Evolutionary conservation across 2,888 invertebrate species (phyloP), one percentile per base, ranked within the genome.

Genomic region (Nudaria mundana): DNA sequence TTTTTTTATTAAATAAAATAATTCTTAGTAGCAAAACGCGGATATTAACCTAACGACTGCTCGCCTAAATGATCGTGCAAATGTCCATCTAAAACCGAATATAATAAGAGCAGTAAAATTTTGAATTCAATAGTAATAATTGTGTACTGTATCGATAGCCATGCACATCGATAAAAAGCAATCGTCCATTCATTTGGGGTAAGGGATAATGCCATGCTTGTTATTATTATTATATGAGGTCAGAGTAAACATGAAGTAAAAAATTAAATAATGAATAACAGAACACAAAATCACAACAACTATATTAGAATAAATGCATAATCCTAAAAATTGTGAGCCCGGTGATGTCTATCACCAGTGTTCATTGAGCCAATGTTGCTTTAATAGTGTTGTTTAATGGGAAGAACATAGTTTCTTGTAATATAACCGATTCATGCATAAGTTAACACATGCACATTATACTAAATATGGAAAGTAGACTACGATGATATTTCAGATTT

Each of bases 131-230:
- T 64, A 68, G 62, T 56, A 46, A 53, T 59, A 59, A 64, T 52
- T 65, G 60, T 67, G 66, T 70, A 51, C 64, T 39, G 63, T 65
- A 81, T 64, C 68, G 70, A 76, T 68, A 82, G 84, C 84, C 87
- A 88, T 88, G 87, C 87, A 86, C 72, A 81, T 71, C 73, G 77
- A 79, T 64, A n/a, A n/a, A 52, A 83, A 84, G 78, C 83, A 56
- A 74, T 63, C 58, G 63, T 70, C 50, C 67, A 63, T 58, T 57
- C 58, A 71, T 47, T 40, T 56, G 59, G 56, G 52, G 54, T 63
- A 57, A 67, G 66, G 73, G 63, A 71, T 20, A 61, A 59, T 40
- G 44, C 62, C 86, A 87, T 87, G 87, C 86, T 67, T 52, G 49
- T 61, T 75, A 81, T 67, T 52, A 48, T 61, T 75, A 81, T 83